Conservation (phyloP, 2,888 invertebrate species). For the Eupithecia centaureata region DNA sequence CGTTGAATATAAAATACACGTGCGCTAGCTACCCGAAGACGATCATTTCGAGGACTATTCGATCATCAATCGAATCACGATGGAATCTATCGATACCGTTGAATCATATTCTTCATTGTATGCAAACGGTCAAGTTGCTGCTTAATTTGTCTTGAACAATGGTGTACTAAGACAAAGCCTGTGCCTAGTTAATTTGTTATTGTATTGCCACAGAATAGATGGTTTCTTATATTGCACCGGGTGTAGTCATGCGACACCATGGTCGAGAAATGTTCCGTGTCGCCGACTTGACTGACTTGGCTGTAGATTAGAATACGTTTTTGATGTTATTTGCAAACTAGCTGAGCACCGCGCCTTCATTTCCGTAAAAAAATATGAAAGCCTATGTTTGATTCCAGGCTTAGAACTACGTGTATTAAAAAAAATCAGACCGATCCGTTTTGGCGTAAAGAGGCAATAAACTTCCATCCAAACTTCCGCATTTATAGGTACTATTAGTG, state of each 20-base stretch:
- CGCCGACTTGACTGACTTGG: constrained; percentile 2
- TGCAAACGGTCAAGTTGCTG: constrained; percentile 49
- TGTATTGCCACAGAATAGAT: constrained; percentile 34
- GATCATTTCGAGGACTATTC: background rate
- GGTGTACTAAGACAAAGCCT: constrained; percentile 52
- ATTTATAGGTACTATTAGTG: too few relatives aligned
- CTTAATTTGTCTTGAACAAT: constrained; percentile 52
- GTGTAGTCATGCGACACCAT: constrained; percentile 43
- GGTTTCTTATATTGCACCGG: constrained; percentile 38
- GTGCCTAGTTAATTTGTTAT: constrained; percentile 46
- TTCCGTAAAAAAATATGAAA: too few relatives aligned
- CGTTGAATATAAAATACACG: background rate
- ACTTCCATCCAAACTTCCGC: too few relatives aligned
- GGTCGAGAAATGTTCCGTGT: constrained; percentile 21
- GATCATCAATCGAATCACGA: background rate
- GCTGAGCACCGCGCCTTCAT: too few relatives aligned
- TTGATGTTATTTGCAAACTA: background rate
- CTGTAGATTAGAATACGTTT: background rate
- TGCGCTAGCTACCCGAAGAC: background rate
- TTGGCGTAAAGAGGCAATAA: too few relatives aligned
- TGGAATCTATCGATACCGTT: constrained; percentile 32
- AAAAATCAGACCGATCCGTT: too few relatives aligned
- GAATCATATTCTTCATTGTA: constrained; percentile 55
- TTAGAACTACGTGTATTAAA: too few relatives aligned
- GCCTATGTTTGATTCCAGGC: too few relatives aligned